Conservation (phyloP, 1,140 invertebrate species). For the Capitella teleta region DNA sequence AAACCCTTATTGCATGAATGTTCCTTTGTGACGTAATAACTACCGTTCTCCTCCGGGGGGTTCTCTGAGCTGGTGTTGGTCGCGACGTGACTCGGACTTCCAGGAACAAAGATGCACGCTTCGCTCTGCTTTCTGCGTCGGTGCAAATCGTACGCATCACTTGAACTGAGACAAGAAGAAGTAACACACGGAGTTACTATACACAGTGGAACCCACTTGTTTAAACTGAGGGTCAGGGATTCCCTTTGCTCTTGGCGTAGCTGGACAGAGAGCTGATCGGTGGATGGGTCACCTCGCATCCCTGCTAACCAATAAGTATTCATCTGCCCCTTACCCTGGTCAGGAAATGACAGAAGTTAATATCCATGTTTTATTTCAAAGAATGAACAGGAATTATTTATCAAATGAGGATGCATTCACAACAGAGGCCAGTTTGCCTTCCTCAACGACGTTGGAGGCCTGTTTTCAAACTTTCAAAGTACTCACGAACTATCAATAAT, state of each 20-base stretch:
- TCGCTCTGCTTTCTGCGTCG: neutral
- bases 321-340: conserved; percentile 5
- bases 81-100: no score
- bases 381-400: neutral
- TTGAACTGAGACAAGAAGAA: neutral
- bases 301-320: conserved; percentile 2
- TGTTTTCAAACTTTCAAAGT: neutral
- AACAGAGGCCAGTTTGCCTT: neutral
- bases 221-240: neutral
- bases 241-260: neutral
- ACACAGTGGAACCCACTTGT: neutral
- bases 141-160: neutral
- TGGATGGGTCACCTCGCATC: neutral
- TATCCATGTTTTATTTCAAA: neutral
- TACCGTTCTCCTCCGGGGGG: no score
- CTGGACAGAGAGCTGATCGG: neutral
- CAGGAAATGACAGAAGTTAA: neutral
- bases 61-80: no score
- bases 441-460: neutral
- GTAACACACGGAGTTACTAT: neutral
- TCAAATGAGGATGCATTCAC: neutral
- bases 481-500: neutral
- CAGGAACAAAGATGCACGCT: no score
- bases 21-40: no score
- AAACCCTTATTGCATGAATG: no score